These are phyloP conservation scores for Hypomecis punctinalis DNA, from an alignment of 2,888 invertebrate species.

Conservation along the genomic window DNA sequence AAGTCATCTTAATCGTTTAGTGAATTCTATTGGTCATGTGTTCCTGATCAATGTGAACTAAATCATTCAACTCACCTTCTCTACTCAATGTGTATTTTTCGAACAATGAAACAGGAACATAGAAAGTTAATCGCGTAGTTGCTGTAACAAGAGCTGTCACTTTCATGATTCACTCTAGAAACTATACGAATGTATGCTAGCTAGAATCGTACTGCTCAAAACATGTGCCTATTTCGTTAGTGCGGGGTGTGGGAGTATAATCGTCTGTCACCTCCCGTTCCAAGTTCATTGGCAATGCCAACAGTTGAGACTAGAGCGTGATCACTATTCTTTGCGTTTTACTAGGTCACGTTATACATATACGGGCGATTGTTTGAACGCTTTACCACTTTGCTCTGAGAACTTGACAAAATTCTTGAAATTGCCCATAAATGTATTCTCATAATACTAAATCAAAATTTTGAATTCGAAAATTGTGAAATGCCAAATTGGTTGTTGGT, in stretches of 20 bases:
- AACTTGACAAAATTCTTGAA: too few species aligned
- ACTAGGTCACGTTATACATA: conserved; percentile 17
- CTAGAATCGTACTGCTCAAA: conserved; percentile 4
- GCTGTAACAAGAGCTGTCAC: conserved; percentile 3
- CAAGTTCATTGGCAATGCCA: conserved; percentile 32
- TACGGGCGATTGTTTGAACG: too few species aligned
- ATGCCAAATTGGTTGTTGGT: too few species aligned
- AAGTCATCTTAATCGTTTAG: too few species aligned
- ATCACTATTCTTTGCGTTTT: conserved; percentile 12
- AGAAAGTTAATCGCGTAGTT: neutral
- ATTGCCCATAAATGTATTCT: too few species aligned
- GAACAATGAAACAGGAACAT: neutral
- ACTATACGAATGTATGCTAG: neutral
- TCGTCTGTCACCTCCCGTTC: conserved; percentile 9
- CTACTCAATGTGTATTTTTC: neutral
- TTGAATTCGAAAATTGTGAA: too few species aligned
- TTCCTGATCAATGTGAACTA: too few species aligned
- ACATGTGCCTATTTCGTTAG: conserved; percentile 12
- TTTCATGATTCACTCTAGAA: conserved; percentile 1
- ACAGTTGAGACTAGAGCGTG: conserved; percentile 5
- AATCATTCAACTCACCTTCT: neutral
- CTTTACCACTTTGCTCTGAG: too few species aligned
- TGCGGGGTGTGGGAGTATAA: conserved; percentile 18
- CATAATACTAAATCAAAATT: too few species aligned
- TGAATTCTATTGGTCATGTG: too few species aligned